Evolutionary conservation across 2,797 vertebrate species (phyloP).

Genomic region (Chloroceryle inda): DNA sequence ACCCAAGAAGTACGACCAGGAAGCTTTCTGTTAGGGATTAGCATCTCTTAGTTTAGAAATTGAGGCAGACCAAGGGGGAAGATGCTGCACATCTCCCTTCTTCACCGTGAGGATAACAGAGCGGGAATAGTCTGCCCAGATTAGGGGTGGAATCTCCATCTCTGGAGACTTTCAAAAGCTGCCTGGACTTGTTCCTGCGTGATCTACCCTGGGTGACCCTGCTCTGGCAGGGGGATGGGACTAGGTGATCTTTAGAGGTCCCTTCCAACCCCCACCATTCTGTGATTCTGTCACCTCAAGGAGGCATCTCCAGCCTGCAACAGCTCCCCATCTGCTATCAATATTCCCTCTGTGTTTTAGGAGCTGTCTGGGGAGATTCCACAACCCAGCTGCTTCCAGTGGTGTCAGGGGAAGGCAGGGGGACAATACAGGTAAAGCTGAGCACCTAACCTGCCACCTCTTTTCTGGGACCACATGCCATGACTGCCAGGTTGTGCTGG

Average conservation of each 20-base stretch:
- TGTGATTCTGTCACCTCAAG: too few relatives aligned
- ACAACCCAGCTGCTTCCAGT: neutral
- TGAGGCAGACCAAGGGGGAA: neutral
- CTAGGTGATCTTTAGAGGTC: too few relatives aligned
- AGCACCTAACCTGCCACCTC: neutral
- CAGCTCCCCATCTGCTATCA: neutral
- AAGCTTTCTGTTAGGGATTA: neutral
- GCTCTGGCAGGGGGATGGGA: too few relatives aligned
- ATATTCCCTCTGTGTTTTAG: neutral
- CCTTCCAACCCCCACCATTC: too few relatives aligned
- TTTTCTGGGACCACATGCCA: rapidly evolving
- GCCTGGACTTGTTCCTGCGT: too few relatives aligned
- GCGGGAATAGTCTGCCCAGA: too few relatives aligned
- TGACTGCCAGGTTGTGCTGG: rapidly evolving
- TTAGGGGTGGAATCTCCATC: too few relatives aligned
- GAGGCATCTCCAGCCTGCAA: rapidly evolving
- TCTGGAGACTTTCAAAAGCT: too few relatives aligned
- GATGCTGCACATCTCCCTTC: neutral
- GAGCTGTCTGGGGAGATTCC: neutral
- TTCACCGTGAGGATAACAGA: too few relatives aligned
- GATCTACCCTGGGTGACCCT: too few relatives aligned
- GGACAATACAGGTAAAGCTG: neutral
- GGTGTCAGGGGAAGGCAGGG: rapidly evolving
- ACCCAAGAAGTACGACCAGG: neutral
- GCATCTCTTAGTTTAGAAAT: neutral